Evolutionary conservation across 1,140 invertebrate genomes (phyloP).

Genomic region (Halesus radiatus): DNA sequence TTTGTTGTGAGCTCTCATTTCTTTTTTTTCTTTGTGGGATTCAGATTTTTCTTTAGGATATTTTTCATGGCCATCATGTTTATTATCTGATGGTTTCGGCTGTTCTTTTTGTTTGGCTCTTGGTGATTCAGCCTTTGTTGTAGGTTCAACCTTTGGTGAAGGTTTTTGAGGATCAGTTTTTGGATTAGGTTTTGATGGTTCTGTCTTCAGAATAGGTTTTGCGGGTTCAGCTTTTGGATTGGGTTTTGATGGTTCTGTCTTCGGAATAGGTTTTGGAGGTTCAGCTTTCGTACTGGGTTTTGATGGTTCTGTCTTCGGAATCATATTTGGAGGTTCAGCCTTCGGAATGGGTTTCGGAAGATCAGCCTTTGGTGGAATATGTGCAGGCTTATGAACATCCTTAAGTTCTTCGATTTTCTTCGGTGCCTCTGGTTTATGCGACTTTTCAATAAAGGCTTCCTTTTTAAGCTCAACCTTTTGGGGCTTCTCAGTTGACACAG

Average conservation of each 20-base stretch:
- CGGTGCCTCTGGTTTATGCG: neutral
- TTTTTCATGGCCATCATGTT: conserved; percentile 27
- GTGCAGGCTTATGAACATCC: neutral
- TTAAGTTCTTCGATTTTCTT: conserved; percentile 18
- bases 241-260: too few relatives aligned
- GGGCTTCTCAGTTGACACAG: neutral
- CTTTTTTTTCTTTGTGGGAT: conserved; percentile 34
- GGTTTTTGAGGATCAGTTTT: too few relatives aligned
- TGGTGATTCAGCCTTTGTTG: neutral
- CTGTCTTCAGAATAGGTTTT: too few relatives aligned
- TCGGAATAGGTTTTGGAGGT: too few relatives aligned
- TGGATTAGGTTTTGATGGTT: too few relatives aligned
- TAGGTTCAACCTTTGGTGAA: too few relatives aligned
- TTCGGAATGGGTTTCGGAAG: too few relatives aligned
- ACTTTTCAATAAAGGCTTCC: neutral
- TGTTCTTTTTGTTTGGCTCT: conserved; percentile 18
- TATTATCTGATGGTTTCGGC: neutral
- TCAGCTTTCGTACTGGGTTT: too few relatives aligned
- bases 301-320: neutral
- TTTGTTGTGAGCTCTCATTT: conserved; percentile 34
- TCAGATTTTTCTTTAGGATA: conserved; percentile 43
- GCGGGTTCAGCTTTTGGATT: too few relatives aligned
- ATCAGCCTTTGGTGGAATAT: neutral
- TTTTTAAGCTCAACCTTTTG: conserved; percentile 1
- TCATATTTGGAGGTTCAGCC: too few relatives aligned